Percentiles rank a stretch among this genome's conserved stretches.
phyloP scores from a whole-genome alignment of 2,888 invertebrate species.

The Sesia bembeciformis region DNA sequence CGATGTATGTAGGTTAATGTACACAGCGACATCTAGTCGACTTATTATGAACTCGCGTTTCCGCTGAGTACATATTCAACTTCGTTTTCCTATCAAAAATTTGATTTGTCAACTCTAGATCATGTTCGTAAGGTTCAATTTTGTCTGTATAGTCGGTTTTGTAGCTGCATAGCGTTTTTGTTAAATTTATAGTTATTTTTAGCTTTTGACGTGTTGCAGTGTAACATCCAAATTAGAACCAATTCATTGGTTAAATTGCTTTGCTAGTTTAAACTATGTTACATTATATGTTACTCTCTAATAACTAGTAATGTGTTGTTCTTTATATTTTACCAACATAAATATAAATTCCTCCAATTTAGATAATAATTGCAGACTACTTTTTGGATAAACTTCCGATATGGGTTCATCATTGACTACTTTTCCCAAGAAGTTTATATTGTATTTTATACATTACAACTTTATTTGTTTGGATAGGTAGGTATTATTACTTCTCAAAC shows the following conservation, averaged over 20 bases:
- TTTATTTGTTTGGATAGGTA: no score
- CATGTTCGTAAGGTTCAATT: background rate
- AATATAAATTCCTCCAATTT: no score
- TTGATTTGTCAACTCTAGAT: background rate
- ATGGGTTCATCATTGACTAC: no score
- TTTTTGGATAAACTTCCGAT: no score
- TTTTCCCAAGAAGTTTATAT: no score
- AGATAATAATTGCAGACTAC: no score
- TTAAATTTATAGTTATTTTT: constrained; percentile 7
- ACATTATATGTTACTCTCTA: no score
- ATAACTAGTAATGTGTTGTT: no score
- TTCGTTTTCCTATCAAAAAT: background rate
- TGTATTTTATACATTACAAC: no score
- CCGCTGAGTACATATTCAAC: constrained; percentile 18
- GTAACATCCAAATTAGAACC: constrained; percentile 9
- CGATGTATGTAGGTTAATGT: constrained; percentile 47
- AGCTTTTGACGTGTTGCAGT: constrained; percentile 10
- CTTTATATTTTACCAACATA: no score
- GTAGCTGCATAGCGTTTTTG: constrained; percentile 2
- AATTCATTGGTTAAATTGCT: constrained; percentile 2
- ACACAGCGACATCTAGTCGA: constrained; percentile 52
- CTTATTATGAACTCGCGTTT: constrained; percentile 30
- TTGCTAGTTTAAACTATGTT: background rate
- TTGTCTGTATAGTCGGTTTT: background rate
- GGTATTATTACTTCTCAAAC: no score